phyloP scores from a whole-genome alignment of 2,888 invertebrate genomes.

The Tromatobia lineatoria region DNA sequence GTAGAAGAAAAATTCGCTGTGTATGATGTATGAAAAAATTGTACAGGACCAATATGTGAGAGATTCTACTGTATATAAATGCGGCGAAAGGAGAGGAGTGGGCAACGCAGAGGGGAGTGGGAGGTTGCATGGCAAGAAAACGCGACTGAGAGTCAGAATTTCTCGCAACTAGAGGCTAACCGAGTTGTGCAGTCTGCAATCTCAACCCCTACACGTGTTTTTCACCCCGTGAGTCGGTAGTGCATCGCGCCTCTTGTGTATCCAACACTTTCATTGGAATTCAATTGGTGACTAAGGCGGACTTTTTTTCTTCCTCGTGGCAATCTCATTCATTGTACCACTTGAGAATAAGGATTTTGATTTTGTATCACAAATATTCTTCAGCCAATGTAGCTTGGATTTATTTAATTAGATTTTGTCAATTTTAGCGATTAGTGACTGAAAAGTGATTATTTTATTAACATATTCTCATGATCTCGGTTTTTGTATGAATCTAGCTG shows the following conservation, averaged over 20 bases:
- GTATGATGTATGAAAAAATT: too few species aligned
- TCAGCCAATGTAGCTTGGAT: not conserved
- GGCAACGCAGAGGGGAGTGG: conserved; percentile 6
- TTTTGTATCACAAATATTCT: not conserved
- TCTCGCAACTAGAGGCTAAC: conserved; percentile 73
- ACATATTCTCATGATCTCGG: too few species aligned
- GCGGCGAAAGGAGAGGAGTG: conserved; percentile 14
- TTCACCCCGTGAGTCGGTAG: conserved; percentile 22
- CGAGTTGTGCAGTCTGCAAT: conserved; percentile 65
- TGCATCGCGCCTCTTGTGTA: conserved; percentile 42
- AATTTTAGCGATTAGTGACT: too few species aligned
- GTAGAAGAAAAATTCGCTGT: too few species aligned
- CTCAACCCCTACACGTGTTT: conserved; percentile 53
- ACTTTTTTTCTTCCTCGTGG: not conserved
- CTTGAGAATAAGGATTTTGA: not conserved
- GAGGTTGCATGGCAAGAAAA: conserved; percentile 33
- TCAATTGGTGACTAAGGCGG: conserved; percentile 52
- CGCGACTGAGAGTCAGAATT: conserved; percentile 65
- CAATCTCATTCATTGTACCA: not conserved
- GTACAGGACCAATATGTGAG: too few species aligned
- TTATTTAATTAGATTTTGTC: too few species aligned
- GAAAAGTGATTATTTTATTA: too few species aligned
- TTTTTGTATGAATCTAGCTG: not conserved
- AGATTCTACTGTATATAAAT: not conserved
- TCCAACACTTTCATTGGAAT: conserved; percentile 68